Conservation (phyloP, 1,140 invertebrate species). For the Zophobas morio region DNA sequence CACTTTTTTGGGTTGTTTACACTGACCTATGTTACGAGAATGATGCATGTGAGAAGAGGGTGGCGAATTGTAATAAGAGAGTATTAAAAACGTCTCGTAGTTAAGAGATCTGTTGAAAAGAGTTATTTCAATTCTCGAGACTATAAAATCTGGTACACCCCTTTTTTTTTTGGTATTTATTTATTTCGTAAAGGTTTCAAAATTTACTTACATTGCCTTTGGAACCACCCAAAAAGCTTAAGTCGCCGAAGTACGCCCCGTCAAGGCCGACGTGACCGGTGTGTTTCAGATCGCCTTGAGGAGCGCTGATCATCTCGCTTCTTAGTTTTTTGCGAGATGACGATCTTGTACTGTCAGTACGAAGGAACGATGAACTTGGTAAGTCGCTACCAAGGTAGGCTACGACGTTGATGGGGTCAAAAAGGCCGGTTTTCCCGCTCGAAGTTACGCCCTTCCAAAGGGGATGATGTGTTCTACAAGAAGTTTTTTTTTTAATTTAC, state of each 20-base stretch:
- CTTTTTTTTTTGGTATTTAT: too few relatives aligned
- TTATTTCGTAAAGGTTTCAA: too few relatives aligned
- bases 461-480: slow-evolving; percentile 65
- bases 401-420: slow-evolving; percentile 92
- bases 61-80: too few relatives aligned
- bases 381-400: slow-evolving; percentile 88
- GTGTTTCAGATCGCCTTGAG: slow-evolving; percentile 97
- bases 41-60: too few relatives aligned
- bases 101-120: too few relatives aligned
- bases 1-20: too few relatives aligned
- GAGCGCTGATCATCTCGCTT: slow-evolving; percentile 96
- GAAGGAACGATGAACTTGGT: slow-evolving; percentile 70
- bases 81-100: too few relatives aligned
- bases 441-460: slow-evolving; percentile 90
- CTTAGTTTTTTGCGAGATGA: slow-evolving; percentile 80
- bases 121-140: too few relatives aligned
- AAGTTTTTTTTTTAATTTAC: too few relatives aligned
- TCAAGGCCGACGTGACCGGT: slow-evolving; percentile 96
- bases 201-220: slow-evolving; percentile 69
- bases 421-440: slow-evolving; percentile 89
- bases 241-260: slow-evolving; percentile 96
- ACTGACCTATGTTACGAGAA: too few relatives aligned
- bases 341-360: slow-evolving; percentile 72
- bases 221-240: slow-evolving; percentile 85
- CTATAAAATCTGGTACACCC: too few relatives aligned